A percentile compares a stretch with the other conserved stretches of the same genome.
Conservation (phyloP, 2,113 vertebrate species). For the Sterrhoptilus dennistouni region DNA sequence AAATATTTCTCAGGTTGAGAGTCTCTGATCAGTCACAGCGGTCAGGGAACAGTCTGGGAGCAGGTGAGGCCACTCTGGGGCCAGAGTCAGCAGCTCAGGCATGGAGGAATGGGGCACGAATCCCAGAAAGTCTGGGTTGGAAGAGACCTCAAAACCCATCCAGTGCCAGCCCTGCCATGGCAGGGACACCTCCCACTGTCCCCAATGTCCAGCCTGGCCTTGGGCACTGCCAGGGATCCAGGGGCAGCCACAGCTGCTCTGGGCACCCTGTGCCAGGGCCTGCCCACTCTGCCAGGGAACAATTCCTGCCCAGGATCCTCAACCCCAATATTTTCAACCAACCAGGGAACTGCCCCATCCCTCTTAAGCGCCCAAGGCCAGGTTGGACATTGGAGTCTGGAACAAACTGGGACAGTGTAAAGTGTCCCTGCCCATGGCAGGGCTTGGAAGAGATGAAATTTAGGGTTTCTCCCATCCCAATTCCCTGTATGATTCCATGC, state of each 20-base stretch:
- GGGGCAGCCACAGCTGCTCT: background rate
- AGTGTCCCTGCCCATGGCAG: background rate
- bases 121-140: background rate
- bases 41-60: background rate
- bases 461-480: background rate
- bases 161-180: background rate
- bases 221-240: background rate
- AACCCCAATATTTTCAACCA: background rate
- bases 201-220: background rate
- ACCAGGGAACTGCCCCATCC: background rate
- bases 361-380: fast-evolving
- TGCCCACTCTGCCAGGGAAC: background rate
- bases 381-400: background rate
- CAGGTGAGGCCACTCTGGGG: background rate
- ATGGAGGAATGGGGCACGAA: background rate
- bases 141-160: fast-evolving
- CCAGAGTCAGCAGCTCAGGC: background rate
- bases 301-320: background rate
- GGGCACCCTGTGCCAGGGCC: background rate
- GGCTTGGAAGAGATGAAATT: fast-evolving
- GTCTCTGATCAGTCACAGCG: background rate
- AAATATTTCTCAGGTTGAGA: background rate
- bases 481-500: background rate
- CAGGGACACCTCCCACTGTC: background rate
- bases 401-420: fast-evolving